phyloP scores from a whole-genome alignment of 2,888 invertebrate genomes.

The Morpho achilles region DNA sequence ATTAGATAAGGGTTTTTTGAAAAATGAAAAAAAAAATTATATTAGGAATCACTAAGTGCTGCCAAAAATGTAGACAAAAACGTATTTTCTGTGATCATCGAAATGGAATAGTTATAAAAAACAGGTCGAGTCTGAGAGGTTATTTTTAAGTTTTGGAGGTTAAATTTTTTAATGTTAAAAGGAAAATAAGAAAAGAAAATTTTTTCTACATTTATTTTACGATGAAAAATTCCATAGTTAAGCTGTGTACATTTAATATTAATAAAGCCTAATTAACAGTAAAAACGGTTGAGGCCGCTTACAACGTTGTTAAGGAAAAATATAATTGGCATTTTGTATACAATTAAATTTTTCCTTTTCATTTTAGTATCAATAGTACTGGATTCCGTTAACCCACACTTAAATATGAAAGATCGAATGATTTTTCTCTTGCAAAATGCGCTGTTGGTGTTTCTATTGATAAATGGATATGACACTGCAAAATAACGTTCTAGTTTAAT shows the following conservation, averaged over 20 bases:
- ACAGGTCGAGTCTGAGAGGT: conserved; percentile 64
- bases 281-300: conserved; percentile 37
- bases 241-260: conserved; percentile 69
- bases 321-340: conserved; percentile 17
- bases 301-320: conserved; percentile 30
- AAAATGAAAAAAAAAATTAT: conserved; percentile 40
- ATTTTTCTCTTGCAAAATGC: conserved; percentile 43
- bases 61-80: conserved; percentile 43
- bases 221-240: conserved; percentile 70
- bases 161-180: conserved; percentile 64
- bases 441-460: conserved; percentile 56
- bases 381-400: conserved; percentile 58
- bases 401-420: conserved; percentile 33
- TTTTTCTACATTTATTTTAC: conserved; percentile 73
- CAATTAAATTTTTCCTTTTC: conserved; percentile 36
- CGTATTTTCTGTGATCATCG: conserved; percentile 71
- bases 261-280: conserved; percentile 63
- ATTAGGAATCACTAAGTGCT: conserved; percentile 31
- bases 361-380: conserved; percentile 70
- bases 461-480: conserved; percentile 57
- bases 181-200: conserved; percentile 44
- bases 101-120: conserved; percentile 63
- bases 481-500: conserved; percentile 52
- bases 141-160: conserved; percentile 66
- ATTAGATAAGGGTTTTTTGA: conserved; percentile 42